phyloP scores from a whole-genome alignment of 2,888 invertebrate genomes.

The Stramonita haemastoma region DNA sequence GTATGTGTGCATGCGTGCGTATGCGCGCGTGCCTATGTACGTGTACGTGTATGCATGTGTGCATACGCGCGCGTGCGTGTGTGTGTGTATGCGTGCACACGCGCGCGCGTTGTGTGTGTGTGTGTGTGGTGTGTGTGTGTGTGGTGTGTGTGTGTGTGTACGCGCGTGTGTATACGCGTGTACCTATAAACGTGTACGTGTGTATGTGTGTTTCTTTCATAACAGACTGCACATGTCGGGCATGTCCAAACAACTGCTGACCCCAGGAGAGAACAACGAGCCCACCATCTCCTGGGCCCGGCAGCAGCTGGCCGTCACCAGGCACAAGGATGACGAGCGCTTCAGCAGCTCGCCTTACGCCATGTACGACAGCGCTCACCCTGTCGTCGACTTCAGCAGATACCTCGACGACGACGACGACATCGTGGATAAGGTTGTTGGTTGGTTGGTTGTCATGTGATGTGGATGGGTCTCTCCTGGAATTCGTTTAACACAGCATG shows the following conservation, averaged over 20 bases:
- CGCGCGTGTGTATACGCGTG: no score
- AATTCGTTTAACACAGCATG: no score
- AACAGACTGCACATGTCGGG: constrained; percentile 58
- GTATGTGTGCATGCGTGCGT: no score
- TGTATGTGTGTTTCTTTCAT: background rate
- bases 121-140: no score
- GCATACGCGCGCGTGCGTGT: no score
- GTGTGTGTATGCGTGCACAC: no score
- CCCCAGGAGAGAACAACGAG: constrained; percentile 58
- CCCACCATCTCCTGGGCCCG: constrained; percentile 64
- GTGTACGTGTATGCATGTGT: background rate
- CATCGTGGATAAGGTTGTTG: constrained; percentile 63
- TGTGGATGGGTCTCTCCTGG: no score
- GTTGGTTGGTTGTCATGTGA: no score
- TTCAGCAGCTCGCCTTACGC: constrained; percentile 64
- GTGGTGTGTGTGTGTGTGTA: no score
- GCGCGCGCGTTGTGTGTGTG: no score
- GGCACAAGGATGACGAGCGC: constrained; percentile 62
- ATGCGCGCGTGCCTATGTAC: no score
- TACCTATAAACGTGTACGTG: background rate
- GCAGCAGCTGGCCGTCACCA: constrained; percentile 68
- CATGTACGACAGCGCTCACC: constrained; percentile 58
- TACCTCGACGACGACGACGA: constrained; percentile 62
- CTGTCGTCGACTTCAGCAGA: constrained; percentile 61
- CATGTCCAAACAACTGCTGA: constrained; percentile 63